Base-by-base conservation (phyloP, 2,797 vertebrate species). In the Coendou prehensilis region DNA sequence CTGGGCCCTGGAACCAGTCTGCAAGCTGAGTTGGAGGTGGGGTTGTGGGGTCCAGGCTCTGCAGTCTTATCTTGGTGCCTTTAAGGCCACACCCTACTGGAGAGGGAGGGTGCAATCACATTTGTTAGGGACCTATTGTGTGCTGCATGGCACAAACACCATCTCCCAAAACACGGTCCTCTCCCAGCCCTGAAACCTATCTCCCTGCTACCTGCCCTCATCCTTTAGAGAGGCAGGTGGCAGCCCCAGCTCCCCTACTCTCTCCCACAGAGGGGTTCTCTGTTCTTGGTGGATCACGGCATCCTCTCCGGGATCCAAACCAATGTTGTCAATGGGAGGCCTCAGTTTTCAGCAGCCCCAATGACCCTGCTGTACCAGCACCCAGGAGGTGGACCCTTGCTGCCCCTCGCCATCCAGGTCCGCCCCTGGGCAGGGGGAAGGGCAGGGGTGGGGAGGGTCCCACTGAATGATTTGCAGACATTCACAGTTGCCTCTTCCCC, bases 341-440 rank as follows among this genome's bases (percentile, higher is more conserved):
- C 98, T 64, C 98, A 99, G 33, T 98, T 99, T 71, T 93, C 99
- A 9, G 95, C 97, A 0, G 98, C 98, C 20, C 99, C 99, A 0
- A 94, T 99, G 94, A 96, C 98, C 54, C 98, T 99, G 4, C 98
- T 99, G 6, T 98, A 99, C 96, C 98, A 98, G 87, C 89, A 54
- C 91, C 85, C 69, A 2, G 79, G 87, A 5, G 33, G 93, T 37
- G 97, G 98, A 15, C 93, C 98, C 45, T 95, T 99, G 54, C 97
- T 98, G 47, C 99, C 99, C n/a, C 98, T 99, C 0, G 99, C 99
- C 91, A 99, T 99, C 94, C 99, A 99, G 98, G 99, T 99, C 97
- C 67, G 76, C 87, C 41, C n/a, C 54, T 6, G n/a, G 47, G 22
- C 6, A 45, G 59, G 9, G 41, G 57, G 33, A 18, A 61, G 37